Percentiles rank a stretch among this genome's conserved stretches.
Conservation (phyloP, 1,140 invertebrate species). For the Rhopalosiphum maidis region DNA sequence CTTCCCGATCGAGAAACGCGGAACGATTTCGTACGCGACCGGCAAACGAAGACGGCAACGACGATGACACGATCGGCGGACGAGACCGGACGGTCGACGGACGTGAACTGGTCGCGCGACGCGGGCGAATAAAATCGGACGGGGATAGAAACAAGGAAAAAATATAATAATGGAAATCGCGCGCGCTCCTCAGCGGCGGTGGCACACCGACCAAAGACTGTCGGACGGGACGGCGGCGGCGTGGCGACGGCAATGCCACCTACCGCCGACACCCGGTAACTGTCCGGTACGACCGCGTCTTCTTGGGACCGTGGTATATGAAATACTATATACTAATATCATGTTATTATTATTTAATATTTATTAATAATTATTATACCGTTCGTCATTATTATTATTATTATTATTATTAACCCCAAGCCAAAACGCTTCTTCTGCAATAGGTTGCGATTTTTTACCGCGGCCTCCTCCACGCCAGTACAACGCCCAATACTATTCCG, state of each 20-base stretch:
- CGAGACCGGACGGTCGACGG: neutral
- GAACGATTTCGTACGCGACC: neutral
- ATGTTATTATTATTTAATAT: neutral
- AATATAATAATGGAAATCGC: conserved; percentile 44
- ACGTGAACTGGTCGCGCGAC: conserved; percentile 14
- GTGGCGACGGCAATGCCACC: conserved; percentile 37
- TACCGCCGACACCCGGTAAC: conserved; percentile 30
- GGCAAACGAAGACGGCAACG: neutral
- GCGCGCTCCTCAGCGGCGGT: conserved; percentile 11
- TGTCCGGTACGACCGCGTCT: neutral
- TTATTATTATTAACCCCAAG: neutral
- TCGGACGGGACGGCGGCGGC: neutral
- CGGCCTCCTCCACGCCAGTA: no score
- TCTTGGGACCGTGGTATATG: neutral
- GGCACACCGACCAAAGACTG: neutral
- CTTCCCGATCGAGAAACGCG: neutral
- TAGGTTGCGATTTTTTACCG: neutral
- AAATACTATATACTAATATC: no score
- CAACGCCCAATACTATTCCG: no score
- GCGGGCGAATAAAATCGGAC: conserved; percentile 38
- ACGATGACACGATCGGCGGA: neutral
- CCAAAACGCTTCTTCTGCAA: neutral
- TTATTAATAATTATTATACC: neutral
- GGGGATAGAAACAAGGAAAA: conserved; percentile 18
- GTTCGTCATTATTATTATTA: neutral